These are phyloP conservation scores for Busseola fusca DNA, from an alignment of 2,888 invertebrate genomes.

Conservation along the genomic window DNA sequence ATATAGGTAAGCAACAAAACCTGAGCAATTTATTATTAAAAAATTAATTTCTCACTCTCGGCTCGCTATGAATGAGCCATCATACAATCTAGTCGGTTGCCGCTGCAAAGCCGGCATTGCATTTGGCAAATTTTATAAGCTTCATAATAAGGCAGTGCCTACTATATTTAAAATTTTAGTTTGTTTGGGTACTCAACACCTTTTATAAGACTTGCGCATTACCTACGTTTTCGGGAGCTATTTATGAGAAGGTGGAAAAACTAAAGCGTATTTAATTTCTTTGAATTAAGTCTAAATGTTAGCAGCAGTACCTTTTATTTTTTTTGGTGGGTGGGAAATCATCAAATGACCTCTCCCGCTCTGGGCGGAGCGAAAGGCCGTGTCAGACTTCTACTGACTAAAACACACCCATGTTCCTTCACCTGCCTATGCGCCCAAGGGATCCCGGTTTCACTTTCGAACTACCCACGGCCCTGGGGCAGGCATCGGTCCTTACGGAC, in stretches of 20 bases:
- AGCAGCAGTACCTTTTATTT: no score
- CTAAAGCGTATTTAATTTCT: not conserved
- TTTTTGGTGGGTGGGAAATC: no score
- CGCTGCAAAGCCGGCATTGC: constrained; percentile 38
- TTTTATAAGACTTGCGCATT: constrained; percentile 40
- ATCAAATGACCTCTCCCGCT: no score
- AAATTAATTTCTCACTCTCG: constrained; percentile 60
- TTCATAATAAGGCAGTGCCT: constrained; percentile 57
- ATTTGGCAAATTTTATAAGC: constrained; percentile 57
- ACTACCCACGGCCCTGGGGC: no score
- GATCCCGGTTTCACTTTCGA: no score
- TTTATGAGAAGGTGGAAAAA: constrained; percentile 1
- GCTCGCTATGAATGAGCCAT: constrained; percentile 57
- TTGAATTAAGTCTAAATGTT: not conserved
- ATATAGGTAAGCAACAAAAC: constrained; percentile 36
- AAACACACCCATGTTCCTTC: no score
- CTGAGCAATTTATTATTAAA: constrained; percentile 56
- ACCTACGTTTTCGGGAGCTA: constrained; percentile 1
- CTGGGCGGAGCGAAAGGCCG: no score
- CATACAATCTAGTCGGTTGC: constrained; percentile 54
- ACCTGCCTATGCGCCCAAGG: no score
- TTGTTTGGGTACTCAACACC: constrained; percentile 48
- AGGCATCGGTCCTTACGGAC: no score
- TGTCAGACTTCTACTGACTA: no score
- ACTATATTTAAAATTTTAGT: constrained; percentile 54